phyloP scores from a whole-genome alignment of 2,113 vertebrate species.

The Ardeotis arabs region DNA sequence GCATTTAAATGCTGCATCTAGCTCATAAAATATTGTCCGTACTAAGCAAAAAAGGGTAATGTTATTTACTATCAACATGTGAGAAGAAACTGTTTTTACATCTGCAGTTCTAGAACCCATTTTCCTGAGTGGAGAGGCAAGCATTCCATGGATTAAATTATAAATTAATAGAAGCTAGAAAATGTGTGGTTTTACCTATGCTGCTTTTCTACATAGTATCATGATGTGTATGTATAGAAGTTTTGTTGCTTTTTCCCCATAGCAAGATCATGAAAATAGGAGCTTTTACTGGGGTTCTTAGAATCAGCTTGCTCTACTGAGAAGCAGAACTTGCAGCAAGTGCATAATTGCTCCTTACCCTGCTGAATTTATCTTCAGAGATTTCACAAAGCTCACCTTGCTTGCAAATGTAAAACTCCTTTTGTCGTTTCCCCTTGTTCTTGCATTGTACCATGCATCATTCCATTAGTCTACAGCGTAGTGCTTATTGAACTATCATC shows the following conservation, averaged over 20 bases:
- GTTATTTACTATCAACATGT: neutral
- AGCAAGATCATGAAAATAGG: neutral
- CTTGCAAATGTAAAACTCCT: neutral
- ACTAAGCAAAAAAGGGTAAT: neutral
- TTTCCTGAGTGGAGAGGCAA: neutral
- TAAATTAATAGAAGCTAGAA: neutral
- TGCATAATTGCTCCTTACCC: neutral
- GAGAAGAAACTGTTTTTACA: neutral
- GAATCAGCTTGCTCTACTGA: neutral
- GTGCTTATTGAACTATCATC: neutral
- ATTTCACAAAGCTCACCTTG: conserved; percentile 4
- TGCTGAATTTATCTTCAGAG: neutral
- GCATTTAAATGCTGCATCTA: neutral
- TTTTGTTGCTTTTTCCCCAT: neutral
- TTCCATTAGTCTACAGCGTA: conserved; percentile 53
- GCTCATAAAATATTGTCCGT: neutral
- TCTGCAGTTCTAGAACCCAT: neutral
- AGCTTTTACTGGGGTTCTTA: neutral
- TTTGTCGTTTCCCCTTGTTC: neutral
- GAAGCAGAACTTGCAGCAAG: neutral
- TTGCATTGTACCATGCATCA: conserved; percentile 20
- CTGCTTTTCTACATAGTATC: neutral
- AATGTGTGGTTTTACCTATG: neutral
- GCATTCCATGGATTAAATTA: neutral
- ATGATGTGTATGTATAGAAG: neutral